Evolutionary conservation across 2,797 vertebrate genomes (phyloP), one percentile per base, ranked within the genome.

Genomic region (Chaetophractus vellerosus): DNA sequence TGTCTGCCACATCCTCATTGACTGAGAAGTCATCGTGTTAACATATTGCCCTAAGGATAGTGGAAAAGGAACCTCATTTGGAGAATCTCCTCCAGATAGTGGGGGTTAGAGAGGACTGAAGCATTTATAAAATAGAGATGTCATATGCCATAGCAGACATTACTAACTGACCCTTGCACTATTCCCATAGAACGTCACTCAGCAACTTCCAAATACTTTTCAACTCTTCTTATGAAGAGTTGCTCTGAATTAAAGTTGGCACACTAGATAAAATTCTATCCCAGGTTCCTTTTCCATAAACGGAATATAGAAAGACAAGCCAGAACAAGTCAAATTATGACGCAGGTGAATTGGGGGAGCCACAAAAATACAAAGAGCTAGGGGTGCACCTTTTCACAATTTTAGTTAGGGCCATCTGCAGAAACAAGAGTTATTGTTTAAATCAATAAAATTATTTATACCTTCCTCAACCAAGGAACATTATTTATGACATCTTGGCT

Each of bases 401-500:
- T 82, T 64, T 75, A 7, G 61, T 72, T 36, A 66, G 75, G 61
- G 41, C n/a, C 38, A 79, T 74, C 41, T 36, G 72, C 41, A 59
- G 64, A 87, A 84, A 84, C 36, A n/a, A 84, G 26, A 48, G 10
- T 33, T 83, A 23, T 52, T 57, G n/a, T 81, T 88, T 61, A 79
- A 94, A 69, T 85, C n/a, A 50, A 48, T 59, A 5, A 81, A 57
- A 50, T 80, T 55, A 76, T 86, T 61, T 89, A 61, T 64, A 64
- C 24, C n/a, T 84, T 55, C 31, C 74, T 94, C 69, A 68, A 38
- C 23, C 15, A 24, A 91, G 61, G 16, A 83, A 28, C 6, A 64
- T 36, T 68, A 38, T 63, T 85, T 96, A 66, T 68, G 59, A 88
- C 26, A 18, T 68, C 48, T 66, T 84, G 59, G 66, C 75, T 94